phyloP scores from a whole-genome alignment of 2,888 invertebrate species.

The Petrolisthes manimaculis region DNA sequence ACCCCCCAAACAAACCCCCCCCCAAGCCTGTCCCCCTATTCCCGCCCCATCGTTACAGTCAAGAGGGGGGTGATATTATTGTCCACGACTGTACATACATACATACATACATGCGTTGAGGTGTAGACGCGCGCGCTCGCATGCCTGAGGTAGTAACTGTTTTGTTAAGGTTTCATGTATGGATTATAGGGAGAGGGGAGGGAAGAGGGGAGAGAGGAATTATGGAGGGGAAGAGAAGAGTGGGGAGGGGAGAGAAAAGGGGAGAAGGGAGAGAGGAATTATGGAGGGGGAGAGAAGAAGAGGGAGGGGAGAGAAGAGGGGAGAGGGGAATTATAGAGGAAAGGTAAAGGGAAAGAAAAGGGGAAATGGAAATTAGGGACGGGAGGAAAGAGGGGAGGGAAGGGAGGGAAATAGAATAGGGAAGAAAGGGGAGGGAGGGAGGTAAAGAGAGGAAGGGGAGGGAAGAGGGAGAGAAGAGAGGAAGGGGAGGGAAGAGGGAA shows the following conservation, averaged over 20 bases:
- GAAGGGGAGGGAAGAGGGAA: not conserved
- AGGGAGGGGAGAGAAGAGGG: not conserved
- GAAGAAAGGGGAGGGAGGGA: not conserved
- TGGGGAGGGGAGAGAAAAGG: not conserved
- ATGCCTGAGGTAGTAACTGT: too few species aligned
- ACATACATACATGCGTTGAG: too few species aligned
- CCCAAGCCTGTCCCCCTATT: too few species aligned
- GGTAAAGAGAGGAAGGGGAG: not conserved
- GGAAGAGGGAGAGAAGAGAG: not conserved
- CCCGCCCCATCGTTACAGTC: too few species aligned
- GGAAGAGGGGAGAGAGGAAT: not conserved
- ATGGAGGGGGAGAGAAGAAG: not conserved
- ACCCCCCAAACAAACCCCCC: too few species aligned
- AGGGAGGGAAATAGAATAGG: not conserved
- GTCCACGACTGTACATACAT: too few species aligned
- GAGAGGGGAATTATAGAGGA: not conserved
- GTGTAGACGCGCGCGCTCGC: too few species aligned
- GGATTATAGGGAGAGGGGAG: not conserved
- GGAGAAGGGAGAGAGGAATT: not conserved
- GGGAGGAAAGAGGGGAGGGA: not conserved
- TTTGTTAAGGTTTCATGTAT: too few species aligned
- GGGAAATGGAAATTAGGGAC: not conserved
- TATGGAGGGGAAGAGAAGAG: not conserved
- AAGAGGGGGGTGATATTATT: too few species aligned
- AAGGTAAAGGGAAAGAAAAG: not conserved